phyloP scores from a whole-genome alignment of 2,797 vertebrate species.

The Thaleichthys pacificus region DNA sequence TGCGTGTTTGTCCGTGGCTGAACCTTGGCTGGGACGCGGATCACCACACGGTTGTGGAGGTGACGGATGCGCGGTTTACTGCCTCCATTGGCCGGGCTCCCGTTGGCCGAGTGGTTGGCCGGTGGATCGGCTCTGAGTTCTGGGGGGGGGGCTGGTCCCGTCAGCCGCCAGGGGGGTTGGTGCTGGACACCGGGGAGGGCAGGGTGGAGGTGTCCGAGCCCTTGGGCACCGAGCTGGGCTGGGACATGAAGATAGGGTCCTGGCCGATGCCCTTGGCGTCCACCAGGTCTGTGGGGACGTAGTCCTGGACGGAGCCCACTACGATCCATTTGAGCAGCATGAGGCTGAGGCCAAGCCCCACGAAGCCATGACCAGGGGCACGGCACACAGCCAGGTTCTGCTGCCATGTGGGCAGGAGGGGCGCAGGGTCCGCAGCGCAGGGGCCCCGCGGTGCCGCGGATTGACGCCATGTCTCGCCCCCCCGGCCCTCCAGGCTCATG shows the following conservation, averaged over 20 bases:
- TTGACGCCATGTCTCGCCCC: conserved; percentile 86
- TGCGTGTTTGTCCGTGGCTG: no score
- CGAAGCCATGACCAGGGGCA: conserved; percentile 92
- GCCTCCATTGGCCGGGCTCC: conserved; percentile 63
- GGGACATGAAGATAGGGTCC: conserved; percentile 95
- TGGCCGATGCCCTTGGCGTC: conserved; percentile 93
- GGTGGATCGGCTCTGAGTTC: conserved; percentile 75
- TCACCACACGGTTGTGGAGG: conserved; percentile 80
- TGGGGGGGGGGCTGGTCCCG: conserved; percentile 78
- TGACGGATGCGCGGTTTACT: conserved; percentile 66
- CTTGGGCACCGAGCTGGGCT: conserved; percentile 90
- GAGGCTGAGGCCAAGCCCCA: conserved; percentile 93
- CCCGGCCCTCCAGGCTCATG: conserved; percentile 81
- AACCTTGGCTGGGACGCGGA: conserved; percentile 75
- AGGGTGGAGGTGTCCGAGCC: conserved; percentile 78
- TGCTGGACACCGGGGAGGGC: conserved; percentile 59
- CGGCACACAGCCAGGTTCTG: conserved; percentile 95
- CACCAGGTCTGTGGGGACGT: conserved; percentile 92
- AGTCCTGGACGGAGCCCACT: conserved; percentile 94
- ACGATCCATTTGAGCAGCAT: conserved; percentile 99
- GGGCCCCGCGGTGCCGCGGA: conserved; percentile 84
- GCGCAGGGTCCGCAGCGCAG: conserved; percentile 92
- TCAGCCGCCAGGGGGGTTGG: conserved; percentile 72
- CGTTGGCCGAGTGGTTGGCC: conserved; percentile 77
- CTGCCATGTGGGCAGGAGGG: conserved; percentile 94